Conservation (phyloP, 2,113 vertebrate genomes). For the Opisthocomus hoazin region DNA sequence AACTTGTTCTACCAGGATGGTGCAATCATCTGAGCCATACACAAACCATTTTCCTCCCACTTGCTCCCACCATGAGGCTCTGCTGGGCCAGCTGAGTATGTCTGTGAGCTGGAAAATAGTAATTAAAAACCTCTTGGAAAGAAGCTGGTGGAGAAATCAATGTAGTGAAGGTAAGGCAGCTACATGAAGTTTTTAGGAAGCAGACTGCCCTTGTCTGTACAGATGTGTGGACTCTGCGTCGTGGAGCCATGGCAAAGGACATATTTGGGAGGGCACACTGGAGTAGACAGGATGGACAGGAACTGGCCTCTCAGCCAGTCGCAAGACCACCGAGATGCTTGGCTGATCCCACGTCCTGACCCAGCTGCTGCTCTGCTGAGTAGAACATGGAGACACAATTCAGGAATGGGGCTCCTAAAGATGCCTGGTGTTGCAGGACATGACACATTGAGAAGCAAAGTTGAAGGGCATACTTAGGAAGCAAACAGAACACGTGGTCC, state of each 20-base stretch:
- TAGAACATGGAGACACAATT: background rate
- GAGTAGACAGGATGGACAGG: background rate
- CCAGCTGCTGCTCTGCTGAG: background rate
- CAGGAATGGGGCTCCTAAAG: background rate
- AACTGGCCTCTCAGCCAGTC: background rate
- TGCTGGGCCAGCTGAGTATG: background rate
- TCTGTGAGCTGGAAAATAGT: background rate
- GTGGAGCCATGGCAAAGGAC: background rate
- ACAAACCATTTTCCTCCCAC: background rate
- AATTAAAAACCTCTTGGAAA: background rate
- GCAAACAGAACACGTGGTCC: background rate
- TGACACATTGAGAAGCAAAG: background rate
- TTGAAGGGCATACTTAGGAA: background rate
- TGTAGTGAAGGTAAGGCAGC: background rate
- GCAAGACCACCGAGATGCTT: background rate
- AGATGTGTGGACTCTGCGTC: too few relatives aligned
- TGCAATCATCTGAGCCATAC: background rate
- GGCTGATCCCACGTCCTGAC: background rate
- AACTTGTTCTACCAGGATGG: constrained; percentile 1
- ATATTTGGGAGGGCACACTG: background rate
- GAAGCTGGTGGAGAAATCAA: background rate
- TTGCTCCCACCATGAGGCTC: background rate
- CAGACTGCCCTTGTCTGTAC: too few relatives aligned
- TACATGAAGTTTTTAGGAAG: accelerated
- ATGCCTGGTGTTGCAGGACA: background rate